phyloP scores from a whole-genome alignment of 1,140 invertebrate species.

The Grapholita molesta region DNA sequence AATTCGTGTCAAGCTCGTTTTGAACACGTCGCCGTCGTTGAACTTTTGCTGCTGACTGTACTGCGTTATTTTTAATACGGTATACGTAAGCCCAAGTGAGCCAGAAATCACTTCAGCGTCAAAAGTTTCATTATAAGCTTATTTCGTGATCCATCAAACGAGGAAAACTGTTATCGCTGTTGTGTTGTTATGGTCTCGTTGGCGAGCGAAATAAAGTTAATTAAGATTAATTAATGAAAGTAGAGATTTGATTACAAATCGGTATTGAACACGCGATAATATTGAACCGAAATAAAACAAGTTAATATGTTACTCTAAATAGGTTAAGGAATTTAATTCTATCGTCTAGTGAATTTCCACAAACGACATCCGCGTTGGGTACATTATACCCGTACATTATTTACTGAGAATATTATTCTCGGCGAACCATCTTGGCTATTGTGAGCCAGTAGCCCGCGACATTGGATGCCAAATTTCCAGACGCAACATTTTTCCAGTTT shows the following conservation, averaged over 20 bases:
- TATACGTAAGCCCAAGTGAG: background rate
- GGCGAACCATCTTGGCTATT: background rate
- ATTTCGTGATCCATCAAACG: constrained; percentile 5
- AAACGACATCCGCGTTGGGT: background rate
- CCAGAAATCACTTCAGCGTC: constrained; percentile 1
- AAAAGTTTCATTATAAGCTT: constrained; percentile 10
- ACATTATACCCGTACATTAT: background rate
- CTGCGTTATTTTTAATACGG: background rate
- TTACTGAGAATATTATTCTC: background rate
- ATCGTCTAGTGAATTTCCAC: too few relatives aligned
- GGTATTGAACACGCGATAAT: background rate
- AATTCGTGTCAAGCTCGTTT: too few relatives aligned
- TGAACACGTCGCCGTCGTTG: too few relatives aligned
- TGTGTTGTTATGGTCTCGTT: constrained; percentile 5
- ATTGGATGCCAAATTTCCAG: background rate
- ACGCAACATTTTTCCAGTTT: background rate
- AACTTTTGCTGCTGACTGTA: too few relatives aligned
- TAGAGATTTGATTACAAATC: background rate
- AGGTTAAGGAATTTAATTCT: too few relatives aligned
- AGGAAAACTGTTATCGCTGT: constrained; percentile 11
- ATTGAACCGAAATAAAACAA: background rate
- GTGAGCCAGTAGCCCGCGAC: background rate
- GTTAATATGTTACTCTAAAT: background rate
- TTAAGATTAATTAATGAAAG: constrained; percentile 15
- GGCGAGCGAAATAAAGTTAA: background rate